Evolutionary conservation across 2,888 invertebrate genomes (phyloP), one percentile per base, ranked within the genome.

Genomic region (Osmoderma eremita): DNA sequence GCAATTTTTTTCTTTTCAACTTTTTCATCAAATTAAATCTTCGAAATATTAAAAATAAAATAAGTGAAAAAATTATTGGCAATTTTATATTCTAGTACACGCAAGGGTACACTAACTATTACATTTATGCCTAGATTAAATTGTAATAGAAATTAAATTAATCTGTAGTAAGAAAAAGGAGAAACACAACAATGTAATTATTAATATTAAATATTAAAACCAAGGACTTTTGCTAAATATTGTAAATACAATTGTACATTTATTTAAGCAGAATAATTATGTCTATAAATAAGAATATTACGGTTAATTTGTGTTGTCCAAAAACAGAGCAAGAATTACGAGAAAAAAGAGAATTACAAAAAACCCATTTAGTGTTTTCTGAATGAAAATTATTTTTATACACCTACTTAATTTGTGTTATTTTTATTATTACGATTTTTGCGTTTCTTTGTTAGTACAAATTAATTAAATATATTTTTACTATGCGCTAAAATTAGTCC

Each of bases 221-320:
- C 24, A 48, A 50, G 22, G 75, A 75, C 74, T 79, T 80, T 81
- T 80, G 79, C 80, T 79, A 79, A 78, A 79, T 79, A 78, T 77
- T 81, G 81, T 81, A 81, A 79, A 80, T 81, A 81, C 78, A 78
- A 73, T 81, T 53, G 81, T 81, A 81, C 78, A 81, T 80, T 81
- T 75, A 76, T 78, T 81, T 80, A 78, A 79, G 78, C 77, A 79
- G 78, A 51, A 78, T 65, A 79, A 78, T 75, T 78, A 79, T 79
- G 78, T 79, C 78, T 78, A 76, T 53, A 51, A 30, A 51, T 30
- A 53, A 72, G 75, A 74, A 76, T 76, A 50, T 68, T 68, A 58
- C n/a, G n/a, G n/a, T n/a, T n/a, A 51, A 72, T 75, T 75, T 71
- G 69, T 54, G 50, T 58, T 30, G 56, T 64, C 58, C 64, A 67